Evolutionary conservation across 1,140 invertebrate genomes (phyloP).

Genomic region (Nephotettix cincticeps): DNA sequence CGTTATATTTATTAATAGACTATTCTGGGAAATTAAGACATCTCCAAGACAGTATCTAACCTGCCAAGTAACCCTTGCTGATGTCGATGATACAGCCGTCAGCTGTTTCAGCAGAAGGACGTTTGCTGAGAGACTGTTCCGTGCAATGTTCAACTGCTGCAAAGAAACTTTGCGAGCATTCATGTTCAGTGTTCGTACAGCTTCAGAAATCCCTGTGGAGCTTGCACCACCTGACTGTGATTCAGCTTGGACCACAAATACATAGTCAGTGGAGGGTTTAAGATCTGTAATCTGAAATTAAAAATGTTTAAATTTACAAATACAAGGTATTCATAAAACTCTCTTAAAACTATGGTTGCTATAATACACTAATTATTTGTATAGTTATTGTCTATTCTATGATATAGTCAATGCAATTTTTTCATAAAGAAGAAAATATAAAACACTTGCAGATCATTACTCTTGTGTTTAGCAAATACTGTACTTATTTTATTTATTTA

Average conservation of each 20-base stretch:
- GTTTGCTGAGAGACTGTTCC: constrained; percentile 74
- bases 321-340: too few relatives aligned
- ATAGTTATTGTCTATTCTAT: too few relatives aligned
- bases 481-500: too few relatives aligned
- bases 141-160: constrained; percentile 73
- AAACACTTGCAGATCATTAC: too few relatives aligned
- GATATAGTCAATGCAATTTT: too few relatives aligned
- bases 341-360: too few relatives aligned
- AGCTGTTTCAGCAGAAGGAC: constrained; percentile 79
- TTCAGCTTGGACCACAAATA: constrained; percentile 84
- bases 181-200: constrained; percentile 63
- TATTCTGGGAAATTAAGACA: too few relatives aligned
- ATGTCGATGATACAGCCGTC: constrained; percentile 76
- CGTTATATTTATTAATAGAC: too few relatives aligned
- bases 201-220: constrained; percentile 59
- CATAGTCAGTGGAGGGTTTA: constrained; percentile 78
- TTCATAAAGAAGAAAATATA: too few relatives aligned
- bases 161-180: constrained; percentile 67
- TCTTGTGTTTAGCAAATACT: too few relatives aligned
- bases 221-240: constrained; percentile 78
- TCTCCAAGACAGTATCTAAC: constrained; percentile 27
- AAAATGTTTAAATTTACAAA: constrained; percentile 54
- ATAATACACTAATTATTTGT: too few relatives aligned
- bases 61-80: constrained; percentile 78
- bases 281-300: constrained; percentile 59